These are phyloP conservation scores for Porites cylindrica DNA, from an alignment of 92 coral and sea anemone species.

Conservation along the genomic window DNA sequence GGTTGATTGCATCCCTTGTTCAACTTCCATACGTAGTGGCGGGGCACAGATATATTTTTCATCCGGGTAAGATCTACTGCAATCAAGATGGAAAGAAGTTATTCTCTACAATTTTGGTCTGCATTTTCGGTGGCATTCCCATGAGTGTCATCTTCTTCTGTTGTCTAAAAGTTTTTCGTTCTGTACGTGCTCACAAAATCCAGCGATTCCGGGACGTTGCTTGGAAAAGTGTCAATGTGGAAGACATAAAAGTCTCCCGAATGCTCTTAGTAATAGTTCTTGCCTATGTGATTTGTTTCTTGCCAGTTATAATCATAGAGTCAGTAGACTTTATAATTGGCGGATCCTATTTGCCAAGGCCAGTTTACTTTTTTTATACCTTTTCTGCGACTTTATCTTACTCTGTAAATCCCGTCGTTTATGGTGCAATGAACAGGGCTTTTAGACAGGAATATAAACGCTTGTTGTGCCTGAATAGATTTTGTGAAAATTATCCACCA, in stretches of 20 bases:
- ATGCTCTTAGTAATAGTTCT: conserved; percentile 50
- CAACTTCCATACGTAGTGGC: conserved; percentile 38
- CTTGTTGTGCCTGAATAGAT: conserved; percentile 10
- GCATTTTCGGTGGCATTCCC: conserved; percentile 30
- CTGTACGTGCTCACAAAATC: conserved; percentile 33
- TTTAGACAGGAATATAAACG: conserved; percentile 38
- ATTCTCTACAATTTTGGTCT: conserved; percentile 16
- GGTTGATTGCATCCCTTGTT: conserved; percentile 28
- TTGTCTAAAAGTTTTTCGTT: conserved; percentile 23
- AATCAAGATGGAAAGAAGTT: conserved; percentile 31
- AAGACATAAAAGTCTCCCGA: conserved; percentile 40
- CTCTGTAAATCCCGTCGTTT: conserved; percentile 44
- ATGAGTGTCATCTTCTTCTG: conserved; percentile 35
- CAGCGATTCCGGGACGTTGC: not conserved
- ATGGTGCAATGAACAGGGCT: conserved; percentile 46
- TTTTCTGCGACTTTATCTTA: conserved; percentile 17
- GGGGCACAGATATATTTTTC: conserved; percentile 36
- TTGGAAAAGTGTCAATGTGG: conserved; percentile 29
- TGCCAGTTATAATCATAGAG: conserved; percentile 35
- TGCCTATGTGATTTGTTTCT: conserved; percentile 24
- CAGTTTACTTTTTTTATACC: conserved; percentile 39
- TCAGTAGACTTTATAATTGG: conserved; percentile 38
- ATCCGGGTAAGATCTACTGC: conserved; percentile 49
- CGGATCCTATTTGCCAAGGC: conserved; percentile 40
- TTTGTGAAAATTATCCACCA: not conserved